phyloP scores from a whole-genome alignment of 1,140 invertebrate species.

The Parapsyche elsis region DNA sequence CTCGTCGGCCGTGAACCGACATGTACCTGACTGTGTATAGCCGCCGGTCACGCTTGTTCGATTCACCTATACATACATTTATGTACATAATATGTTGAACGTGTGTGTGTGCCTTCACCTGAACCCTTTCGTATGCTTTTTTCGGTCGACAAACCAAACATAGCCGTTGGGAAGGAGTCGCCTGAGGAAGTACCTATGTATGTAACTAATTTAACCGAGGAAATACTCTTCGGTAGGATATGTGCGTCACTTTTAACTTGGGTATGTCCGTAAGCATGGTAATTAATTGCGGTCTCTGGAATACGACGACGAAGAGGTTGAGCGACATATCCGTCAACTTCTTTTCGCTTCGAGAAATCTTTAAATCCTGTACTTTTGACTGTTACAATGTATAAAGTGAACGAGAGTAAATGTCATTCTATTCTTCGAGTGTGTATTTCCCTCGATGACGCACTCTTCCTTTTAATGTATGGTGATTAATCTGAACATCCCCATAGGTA shows the following conservation, averaged over 20 bases:
- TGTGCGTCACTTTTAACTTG: slow-evolving; percentile 17
- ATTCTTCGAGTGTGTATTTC: too few species aligned
- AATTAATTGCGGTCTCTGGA: slow-evolving; percentile 22
- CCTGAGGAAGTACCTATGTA: slow-evolving; percentile 1
- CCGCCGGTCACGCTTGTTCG: slow-evolving; percentile 17
- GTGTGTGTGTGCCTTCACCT: neutral
- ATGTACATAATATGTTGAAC: neutral
- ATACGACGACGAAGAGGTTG: neutral
- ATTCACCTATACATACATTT: neutral
- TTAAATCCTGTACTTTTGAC: too few species aligned
- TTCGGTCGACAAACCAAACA: neutral
- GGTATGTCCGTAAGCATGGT: slow-evolving; percentile 11
- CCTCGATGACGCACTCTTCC: too few species aligned
- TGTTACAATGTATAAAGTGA: too few species aligned
- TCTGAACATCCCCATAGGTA: too few species aligned
- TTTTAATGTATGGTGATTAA: too few species aligned
- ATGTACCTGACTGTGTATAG: slow-evolving; percentile 1
- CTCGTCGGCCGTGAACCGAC: slow-evolving; percentile 45
- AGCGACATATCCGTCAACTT: neutral
- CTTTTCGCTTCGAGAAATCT: too few species aligned
- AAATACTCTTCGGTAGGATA: slow-evolving; percentile 12
- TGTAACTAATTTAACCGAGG: slow-evolving; percentile 1
- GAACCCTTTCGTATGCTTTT: slow-evolving; percentile 18
- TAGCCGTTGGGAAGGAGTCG: neutral
- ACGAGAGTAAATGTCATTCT: too few species aligned